A percentile compares a stretch with the other conserved stretches of the same genome.
Conservation (phyloP, 2,797 vertebrate genomes). For the Ceyx erithaca region DNA sequence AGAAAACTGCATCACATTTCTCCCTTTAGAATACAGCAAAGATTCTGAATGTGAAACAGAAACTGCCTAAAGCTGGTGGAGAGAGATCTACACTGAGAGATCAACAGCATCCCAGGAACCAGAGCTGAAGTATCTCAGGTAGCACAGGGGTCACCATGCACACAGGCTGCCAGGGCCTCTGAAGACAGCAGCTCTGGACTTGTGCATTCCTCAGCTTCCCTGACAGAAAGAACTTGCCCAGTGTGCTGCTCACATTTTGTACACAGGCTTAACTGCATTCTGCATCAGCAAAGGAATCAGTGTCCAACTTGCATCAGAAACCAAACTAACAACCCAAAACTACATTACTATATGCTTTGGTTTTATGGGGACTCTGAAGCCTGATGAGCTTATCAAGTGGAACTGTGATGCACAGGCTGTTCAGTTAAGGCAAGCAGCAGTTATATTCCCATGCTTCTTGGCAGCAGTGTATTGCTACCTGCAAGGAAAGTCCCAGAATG, state of each 20-base stretch:
- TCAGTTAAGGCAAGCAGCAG: conserved; percentile 19
- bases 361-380: not conserved
- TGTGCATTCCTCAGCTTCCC: not conserved
- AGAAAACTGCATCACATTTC: not conserved
- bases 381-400: not conserved
- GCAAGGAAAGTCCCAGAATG: not conserved
- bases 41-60: not conserved
- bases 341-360: not conserved
- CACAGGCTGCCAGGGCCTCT: not conserved
- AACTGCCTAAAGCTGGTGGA: not conserved
- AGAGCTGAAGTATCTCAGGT: not conserved
- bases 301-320: not conserved
- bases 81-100: not conserved
- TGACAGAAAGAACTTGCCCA: not conserved
- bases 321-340: not conserved
- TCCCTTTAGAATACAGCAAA: not conserved
- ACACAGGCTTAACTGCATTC: not conserved
- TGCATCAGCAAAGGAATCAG: not conserved
- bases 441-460: not conserved
- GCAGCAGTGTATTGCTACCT: not conserved
- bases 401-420: not conserved
- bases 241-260: rapidly evolving
- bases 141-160: not conserved
- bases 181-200: not conserved
- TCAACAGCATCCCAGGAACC: not conserved